Percentiles rank a stretch among this genome's conserved stretches.
These are phyloP conservation scores for Hystrix brachyura DNA, from an alignment of 2,113 vertebrate genomes.

Conservation along the genomic window DNA sequence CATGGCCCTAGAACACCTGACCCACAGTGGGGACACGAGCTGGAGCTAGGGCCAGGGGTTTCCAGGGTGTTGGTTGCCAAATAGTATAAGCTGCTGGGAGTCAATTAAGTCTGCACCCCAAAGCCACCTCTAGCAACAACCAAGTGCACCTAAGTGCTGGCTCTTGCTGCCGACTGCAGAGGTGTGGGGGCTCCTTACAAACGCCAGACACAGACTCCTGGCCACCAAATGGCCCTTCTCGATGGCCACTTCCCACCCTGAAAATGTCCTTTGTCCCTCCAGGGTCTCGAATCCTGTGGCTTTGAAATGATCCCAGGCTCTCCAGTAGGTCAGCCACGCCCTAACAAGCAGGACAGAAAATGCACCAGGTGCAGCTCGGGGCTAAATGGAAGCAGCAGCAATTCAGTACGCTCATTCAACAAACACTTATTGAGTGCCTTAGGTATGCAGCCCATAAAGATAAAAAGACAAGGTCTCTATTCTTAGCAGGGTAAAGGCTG, in stretches of 20 bases:
- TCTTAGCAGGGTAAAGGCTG: slow-evolving; percentile 48
- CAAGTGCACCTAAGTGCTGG: not conserved
- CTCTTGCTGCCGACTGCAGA: not conserved
- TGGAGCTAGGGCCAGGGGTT: not conserved
- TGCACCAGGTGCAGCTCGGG: not conserved
- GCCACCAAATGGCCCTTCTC: not conserved
- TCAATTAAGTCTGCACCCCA: not conserved
- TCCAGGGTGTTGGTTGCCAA: not conserved
- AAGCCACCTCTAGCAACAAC: not conserved
- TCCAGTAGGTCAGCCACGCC: not conserved
- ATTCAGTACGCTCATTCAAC: not conserved
- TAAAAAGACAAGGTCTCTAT: slow-evolving; percentile 14
- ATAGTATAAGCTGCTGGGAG: not conserved
- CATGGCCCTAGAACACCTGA: not conserved
- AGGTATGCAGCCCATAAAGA: not conserved
- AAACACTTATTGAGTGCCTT: not conserved
- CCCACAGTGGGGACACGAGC: not conserved
- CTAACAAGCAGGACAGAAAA: not conserved
- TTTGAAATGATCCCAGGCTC: not conserved
- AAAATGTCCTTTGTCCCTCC: slow-evolving; percentile 2
- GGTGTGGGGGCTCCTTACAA: not conserved
- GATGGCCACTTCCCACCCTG: not conserved
- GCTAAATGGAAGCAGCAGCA: not conserved
- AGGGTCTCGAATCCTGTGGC: not conserved
- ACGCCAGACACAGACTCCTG: not conserved